Conservation (phyloP, 2,888 invertebrate genomes). For the Hydroisotoma schaefferi region DNA sequence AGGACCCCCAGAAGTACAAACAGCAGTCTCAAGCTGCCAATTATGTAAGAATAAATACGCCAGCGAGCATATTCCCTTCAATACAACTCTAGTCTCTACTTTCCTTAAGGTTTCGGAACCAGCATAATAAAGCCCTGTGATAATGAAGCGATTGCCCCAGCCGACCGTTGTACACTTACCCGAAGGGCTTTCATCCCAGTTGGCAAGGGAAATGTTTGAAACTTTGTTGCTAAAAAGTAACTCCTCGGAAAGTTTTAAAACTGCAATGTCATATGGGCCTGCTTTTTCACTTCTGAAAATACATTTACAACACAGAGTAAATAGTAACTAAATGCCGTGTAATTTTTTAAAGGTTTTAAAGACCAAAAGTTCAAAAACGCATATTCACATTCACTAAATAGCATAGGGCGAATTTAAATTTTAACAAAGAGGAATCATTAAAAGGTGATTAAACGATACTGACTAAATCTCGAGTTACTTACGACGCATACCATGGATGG, state of each 20-base stretch:
- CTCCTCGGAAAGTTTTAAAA: slow-evolving; percentile 9
- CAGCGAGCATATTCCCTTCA: not conserved
- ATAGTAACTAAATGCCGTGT: too few species aligned
- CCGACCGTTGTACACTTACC: slow-evolving; percentile 16
- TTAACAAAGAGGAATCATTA: too few species aligned
- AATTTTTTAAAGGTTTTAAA: too few species aligned
- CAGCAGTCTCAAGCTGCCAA: not conserved
- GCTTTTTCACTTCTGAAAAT: slow-evolving; percentile 12
- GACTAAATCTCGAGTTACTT: too few species aligned
- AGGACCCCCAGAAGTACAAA: not conserved
- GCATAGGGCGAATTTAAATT: too few species aligned
- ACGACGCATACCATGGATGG: too few species aligned
- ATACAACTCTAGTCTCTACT: slow-evolving; percentile 7
- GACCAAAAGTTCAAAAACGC: too few species aligned
- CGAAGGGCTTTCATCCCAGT: not conserved
- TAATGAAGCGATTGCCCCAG: slow-evolving; percentile 27
- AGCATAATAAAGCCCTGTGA: slow-evolving; percentile 11
- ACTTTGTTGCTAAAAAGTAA: slow-evolving; percentile 18
- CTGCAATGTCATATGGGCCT: slow-evolving; percentile 25
- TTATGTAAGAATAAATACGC: not conserved
- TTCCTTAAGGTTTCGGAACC: slow-evolving; percentile 15
- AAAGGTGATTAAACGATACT: too few species aligned
- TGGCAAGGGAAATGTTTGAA: not conserved
- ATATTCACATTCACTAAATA: too few species aligned
- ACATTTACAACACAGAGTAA: not conserved